Evolutionary conservation across 2,888 invertebrate species (phyloP), one percentile per base, ranked within the genome.

Genomic region (Meteorus cinctellus): DNA sequence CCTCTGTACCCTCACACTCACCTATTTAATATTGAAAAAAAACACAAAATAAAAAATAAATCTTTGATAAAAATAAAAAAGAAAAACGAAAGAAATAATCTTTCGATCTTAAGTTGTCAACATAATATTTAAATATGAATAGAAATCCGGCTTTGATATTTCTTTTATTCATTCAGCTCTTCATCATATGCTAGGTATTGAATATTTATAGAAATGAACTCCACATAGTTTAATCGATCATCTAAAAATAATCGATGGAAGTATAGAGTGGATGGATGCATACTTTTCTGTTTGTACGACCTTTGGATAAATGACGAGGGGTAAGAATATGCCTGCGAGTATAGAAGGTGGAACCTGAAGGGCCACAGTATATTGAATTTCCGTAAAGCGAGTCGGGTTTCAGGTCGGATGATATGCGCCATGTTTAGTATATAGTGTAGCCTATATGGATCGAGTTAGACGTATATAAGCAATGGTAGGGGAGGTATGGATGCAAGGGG

Each of bases 301-400:
- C 29, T 34, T 24, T 59, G 71, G 69, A 24, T 62, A 34, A 62
- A 63, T 34, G 19, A 41, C 62, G 45, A 31, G n/a, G 34, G 55
- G 3, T 69, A 12, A n/a, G 19, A 12, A 29, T 68, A 29, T 65
- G 65, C 16, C n/a, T 19, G 36, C 10, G 59, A 36, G 24, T n/a
- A 66, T 75, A 71, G 74, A 78, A 48, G 48, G 48, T 48, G n/a
- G 48, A 5, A 48, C 48, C 48, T 16, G 16, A 71, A 66, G 29
- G 31, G 66, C 27, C 67, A 81, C 67, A 81, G 84, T 84, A 86
- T 86, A 86, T 86, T 86, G 86, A 86, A 86, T 86, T 86, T 86
- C 86, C 84, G 84, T 84, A 69, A 85, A 85, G 85, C 82, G 84
- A 83, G 84, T 86, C 80, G 83, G 76, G 83, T 86, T 86, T 84